Percentiles rank a stretch among this genome's conserved stretches.
Conservation (phyloP, 2,113 vertebrate species). For the Spea bombifrons region DNA sequence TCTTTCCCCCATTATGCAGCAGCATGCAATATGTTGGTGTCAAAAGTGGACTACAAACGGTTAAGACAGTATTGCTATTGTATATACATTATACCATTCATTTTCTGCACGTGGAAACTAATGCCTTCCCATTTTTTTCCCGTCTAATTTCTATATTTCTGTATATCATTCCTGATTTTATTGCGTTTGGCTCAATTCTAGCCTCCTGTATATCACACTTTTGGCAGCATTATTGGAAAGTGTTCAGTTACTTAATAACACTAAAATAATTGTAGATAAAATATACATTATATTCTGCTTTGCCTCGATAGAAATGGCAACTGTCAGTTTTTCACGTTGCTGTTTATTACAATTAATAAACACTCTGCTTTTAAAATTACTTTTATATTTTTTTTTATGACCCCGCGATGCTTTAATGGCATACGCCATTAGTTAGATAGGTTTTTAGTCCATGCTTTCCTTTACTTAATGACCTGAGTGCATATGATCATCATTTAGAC, state of each 20-base stretch:
- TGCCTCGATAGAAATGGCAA: background rate
- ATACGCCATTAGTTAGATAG: constrained; percentile 88
- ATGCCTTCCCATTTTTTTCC: background rate
- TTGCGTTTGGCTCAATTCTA: background rate
- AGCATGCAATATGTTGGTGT: too few species aligned
- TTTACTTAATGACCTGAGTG: constrained; percentile 88
- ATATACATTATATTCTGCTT: constrained; percentile 11
- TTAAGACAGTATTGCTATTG: too few species aligned
- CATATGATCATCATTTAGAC: constrained; percentile 88
- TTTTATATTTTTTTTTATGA: constrained; percentile 72
- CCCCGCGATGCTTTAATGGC: constrained; percentile 81
- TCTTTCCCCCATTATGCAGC: too few species aligned
- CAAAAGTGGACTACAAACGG: too few species aligned
- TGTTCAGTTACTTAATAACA: constrained; percentile 14
- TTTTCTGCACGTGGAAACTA: too few species aligned
- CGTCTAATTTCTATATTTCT: background rate
- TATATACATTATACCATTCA: too few species aligned
- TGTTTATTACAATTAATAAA: constrained; percentile 89
- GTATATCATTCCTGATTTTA: background rate
- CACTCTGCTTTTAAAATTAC: constrained; percentile 70
- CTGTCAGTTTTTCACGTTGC: constrained; percentile 61
- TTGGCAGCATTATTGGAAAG: background rate
- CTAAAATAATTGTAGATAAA: constrained; percentile 17
- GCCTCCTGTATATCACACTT: background rate
- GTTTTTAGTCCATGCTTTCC: constrained; percentile 79